A percentile compares a stretch with the other conserved stretches of the same genome.
These are phyloP conservation scores for Argentina silus DNA, from an alignment of 2,797 vertebrate species.

Conservation along the genomic window DNA sequence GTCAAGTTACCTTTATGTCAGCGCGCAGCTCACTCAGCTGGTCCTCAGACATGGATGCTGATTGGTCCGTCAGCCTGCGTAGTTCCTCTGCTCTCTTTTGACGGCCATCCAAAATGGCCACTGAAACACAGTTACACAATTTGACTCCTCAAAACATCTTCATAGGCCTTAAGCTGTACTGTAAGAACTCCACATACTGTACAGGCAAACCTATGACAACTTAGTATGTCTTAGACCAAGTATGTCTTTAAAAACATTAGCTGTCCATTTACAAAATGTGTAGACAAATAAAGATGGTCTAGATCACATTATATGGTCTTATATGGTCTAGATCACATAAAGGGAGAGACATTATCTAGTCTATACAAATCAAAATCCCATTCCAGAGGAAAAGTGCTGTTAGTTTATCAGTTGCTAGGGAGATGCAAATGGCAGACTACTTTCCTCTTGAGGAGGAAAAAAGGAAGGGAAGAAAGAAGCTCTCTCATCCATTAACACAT, in stretches of 20 bases:
- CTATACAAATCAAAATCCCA: neutral
- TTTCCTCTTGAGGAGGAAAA: neutral
- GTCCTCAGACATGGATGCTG: constrained; percentile 91
- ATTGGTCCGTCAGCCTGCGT: constrained; percentile 86
- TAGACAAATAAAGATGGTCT: neutral
- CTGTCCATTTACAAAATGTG: neutral
- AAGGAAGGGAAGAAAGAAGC: constrained; percentile 8
- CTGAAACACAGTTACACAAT: constrained; percentile 68
- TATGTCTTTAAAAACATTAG: neutral
- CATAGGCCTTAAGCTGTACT: neutral
- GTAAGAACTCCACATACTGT: neutral
- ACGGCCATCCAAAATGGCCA: constrained; percentile 85
- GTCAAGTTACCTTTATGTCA: constrained; percentile 88
- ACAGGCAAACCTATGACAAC: neutral
- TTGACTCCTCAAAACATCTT: neutral
- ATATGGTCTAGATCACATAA: too few species aligned
- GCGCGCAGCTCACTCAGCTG: constrained; percentile 91
- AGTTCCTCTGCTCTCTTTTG: constrained; percentile 92
- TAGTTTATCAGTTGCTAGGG: constrained; percentile 8
- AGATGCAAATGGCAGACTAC: neutral
- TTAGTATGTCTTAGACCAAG: too few species aligned
- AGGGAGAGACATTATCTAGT: neutral
- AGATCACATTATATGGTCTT: neutral
- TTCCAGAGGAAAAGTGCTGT: neutral
- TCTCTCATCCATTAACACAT: neutral